Conservation (phyloP, 2,113 vertebrate species). For the Tyto alba region DNA sequence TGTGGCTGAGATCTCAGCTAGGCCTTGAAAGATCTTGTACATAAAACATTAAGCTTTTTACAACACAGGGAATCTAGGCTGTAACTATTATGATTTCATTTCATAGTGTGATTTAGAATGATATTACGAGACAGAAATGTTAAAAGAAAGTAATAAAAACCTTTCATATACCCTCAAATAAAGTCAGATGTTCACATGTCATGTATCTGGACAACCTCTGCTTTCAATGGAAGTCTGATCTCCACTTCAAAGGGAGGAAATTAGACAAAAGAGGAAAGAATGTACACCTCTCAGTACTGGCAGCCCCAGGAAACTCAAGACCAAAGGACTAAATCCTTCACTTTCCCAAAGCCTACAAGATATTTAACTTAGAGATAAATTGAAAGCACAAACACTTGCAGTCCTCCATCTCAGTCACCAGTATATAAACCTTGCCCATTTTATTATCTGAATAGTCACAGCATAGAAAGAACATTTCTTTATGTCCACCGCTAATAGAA, state of each 20-base stretch:
- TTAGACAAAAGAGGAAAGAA: neutral
- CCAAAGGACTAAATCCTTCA: neutral
- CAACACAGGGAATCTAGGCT: neutral
- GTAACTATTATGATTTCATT: neutral
- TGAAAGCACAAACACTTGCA: neutral
- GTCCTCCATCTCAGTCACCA: neutral
- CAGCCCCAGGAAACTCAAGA: conserved; percentile 3
- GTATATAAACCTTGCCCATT: neutral
- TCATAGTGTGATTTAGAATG: conserved; percentile 1
- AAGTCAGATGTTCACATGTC: conserved; percentile 12
- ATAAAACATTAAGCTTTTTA: neutral
- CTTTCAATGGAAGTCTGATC: conserved; percentile 28
- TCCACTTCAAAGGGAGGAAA: conserved; percentile 52
- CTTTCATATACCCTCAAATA: conserved; percentile 32
- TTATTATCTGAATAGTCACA: neutral
- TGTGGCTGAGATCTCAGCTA: neutral
- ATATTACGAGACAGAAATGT: neutral
- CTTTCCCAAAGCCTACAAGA: neutral
- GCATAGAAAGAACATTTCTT: neutral
- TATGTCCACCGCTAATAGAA: neutral
- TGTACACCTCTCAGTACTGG: neutral
- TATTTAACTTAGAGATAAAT: neutral
- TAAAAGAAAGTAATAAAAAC: conserved; percentile 24
- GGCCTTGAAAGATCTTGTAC: neutral
- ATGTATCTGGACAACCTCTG: conserved; percentile 23